Base-by-base conservation (phyloP, 2,797 vertebrate species). In the Luscinia luscinia region DNA sequence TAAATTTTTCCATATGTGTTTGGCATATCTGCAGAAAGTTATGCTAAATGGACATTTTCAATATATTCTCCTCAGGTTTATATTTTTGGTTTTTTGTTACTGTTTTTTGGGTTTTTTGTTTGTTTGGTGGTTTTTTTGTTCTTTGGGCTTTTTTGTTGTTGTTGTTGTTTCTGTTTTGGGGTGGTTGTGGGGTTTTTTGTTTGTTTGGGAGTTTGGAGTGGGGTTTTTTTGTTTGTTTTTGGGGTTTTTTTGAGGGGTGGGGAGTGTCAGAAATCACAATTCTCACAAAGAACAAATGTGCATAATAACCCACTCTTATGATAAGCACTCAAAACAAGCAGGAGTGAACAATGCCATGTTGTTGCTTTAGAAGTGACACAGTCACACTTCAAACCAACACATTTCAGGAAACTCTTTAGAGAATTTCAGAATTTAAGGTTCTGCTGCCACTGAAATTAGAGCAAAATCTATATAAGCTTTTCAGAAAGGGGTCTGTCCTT, bases 301-400 rank as follows among this genome's bases (percentile, higher is more conserved):
- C 48, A 51, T 38, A 89, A 93, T 63, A 46, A 91, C 75, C 74
- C 67, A 59, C 46, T 69, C 1, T 1, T 38, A 66, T 21, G 48
- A 80, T 64, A 61, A 75, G 69, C 70, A 84, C 61, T 61, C 84
- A 73, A 84, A 95, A 86, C 78, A 90, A 74, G 66, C 72, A 83
- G 62, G 69, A 94, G 62, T 59, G 73, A 91, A 72, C 58, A 93
- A 41, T 36, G 23, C 40, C 72, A 23, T 12, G 48, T 26, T 2
- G 36, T 68, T 81, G 21, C 72, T 77, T 78, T 46, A 86, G 76
- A 86, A 78, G 14, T 84, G 58, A 51, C 69, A 59, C 1, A 9
- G 66, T n/a, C 68, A 54, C 2, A 1, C n/a, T 72, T 52, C 69
- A 66, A 40, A 34, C 22, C 45, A 72, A 62, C 51, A 66, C 34